phyloP scores from a whole-genome alignment of 2,888 invertebrate species.

The Apotomis turbidana region DNA sequence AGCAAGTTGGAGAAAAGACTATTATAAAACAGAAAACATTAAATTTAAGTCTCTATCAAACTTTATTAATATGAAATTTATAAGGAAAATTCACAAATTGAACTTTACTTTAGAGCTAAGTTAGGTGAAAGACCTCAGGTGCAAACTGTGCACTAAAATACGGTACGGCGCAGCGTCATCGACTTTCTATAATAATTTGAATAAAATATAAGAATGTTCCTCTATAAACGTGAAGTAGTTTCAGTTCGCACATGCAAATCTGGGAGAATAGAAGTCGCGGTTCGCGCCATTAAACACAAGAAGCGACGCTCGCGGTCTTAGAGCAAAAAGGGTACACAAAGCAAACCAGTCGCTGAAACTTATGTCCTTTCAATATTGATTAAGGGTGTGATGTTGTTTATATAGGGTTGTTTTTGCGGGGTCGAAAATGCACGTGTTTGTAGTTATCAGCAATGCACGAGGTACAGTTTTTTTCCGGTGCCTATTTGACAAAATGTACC shows the following conservation, averaged over 20 bases:
- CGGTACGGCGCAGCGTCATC: constrained; percentile 15
- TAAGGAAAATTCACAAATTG: not conserved
- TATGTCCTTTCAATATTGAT: not conserved
- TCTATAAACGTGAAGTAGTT: constrained; percentile 33
- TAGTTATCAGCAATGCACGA: too few relatives aligned
- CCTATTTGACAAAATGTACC: too few relatives aligned
- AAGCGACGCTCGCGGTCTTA: constrained; percentile 40
- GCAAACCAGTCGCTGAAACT: not conserved
- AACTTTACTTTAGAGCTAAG: not conserved
- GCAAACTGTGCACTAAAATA: constrained; percentile 31
- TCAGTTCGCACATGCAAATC: constrained; percentile 33
- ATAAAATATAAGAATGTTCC: constrained; percentile 36
- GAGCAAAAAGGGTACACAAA: not conserved
- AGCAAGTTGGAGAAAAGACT: too few relatives aligned
- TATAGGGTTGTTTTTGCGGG: constrained; percentile 2
- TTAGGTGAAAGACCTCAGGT: constrained; percentile 31
- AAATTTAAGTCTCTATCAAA: not conserved
- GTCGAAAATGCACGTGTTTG: not conserved
- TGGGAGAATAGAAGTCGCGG: constrained; percentile 34
- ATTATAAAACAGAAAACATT: too few relatives aligned
- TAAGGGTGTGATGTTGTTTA: not conserved
- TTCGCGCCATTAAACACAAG: constrained; percentile 54
- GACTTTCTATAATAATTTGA: constrained; percentile 36
- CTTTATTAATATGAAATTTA: not conserved
- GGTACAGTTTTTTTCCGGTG: too few relatives aligned